Conservation (phyloP, 2,797 vertebrate species). For the Melanotaenia pygmaea region DNA sequence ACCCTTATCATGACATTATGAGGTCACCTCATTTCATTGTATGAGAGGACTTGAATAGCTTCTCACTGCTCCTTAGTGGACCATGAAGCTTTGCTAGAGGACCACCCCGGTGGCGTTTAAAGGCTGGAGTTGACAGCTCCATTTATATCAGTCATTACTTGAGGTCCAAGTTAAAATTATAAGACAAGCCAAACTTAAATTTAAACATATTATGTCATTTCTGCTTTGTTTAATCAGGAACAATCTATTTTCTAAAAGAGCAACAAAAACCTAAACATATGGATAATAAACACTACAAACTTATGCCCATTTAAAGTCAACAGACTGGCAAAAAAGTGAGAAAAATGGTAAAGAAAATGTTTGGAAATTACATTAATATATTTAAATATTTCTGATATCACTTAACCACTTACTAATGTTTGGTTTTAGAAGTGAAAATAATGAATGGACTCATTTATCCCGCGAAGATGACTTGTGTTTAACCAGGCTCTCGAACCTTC, state of each 20-base stretch:
- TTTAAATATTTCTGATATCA: background rate
- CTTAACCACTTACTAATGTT: background rate
- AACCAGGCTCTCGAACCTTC: background rate
- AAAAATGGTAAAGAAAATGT: background rate
- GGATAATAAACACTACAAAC: background rate
- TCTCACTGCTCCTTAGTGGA: constrained; percentile 79
- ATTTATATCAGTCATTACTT: background rate
- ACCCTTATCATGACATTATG: constrained; percentile 74
- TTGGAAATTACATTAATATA: no score
- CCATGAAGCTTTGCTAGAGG: constrained; percentile 40
- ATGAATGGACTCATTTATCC: constrained; percentile 5
- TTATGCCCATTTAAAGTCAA: background rate
- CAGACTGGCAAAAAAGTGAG: background rate
- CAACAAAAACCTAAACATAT: background rate
- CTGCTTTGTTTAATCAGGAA: background rate
- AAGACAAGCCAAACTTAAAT: background rate
- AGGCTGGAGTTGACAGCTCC: background rate
- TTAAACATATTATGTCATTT: background rate
- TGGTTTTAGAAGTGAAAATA: background rate
- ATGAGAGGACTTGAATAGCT: background rate
- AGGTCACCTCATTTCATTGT: constrained; percentile 62
- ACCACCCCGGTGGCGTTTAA: background rate
- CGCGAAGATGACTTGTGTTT: background rate
- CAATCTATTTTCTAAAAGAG: background rate
- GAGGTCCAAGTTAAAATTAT: background rate